Evolutionary conservation across 1,140 invertebrate species (phyloP).

Genomic region (Paraescarpia echinospica): DNA sequence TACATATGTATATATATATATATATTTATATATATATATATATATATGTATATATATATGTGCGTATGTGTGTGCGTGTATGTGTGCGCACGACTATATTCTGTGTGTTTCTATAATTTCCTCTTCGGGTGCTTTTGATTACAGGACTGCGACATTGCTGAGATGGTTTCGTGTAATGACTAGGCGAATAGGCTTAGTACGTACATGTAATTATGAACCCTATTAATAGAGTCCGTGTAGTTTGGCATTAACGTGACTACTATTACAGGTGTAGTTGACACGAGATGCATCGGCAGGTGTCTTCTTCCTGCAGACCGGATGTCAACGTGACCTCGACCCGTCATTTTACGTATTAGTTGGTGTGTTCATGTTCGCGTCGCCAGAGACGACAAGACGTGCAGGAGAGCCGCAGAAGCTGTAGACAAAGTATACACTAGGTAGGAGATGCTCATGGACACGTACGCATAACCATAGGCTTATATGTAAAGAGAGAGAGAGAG

Average conservation of each 20-base stretch:
- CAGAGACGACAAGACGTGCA: not conserved
- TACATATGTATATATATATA: too few relatives aligned
- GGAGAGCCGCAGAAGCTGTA: not conserved
- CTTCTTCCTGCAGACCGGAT: not conserved
- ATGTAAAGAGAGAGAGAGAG: not conserved
- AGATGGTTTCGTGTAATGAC: not conserved
- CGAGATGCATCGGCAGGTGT: not conserved
- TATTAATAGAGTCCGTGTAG: not conserved
- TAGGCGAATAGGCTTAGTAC: too few relatives aligned
- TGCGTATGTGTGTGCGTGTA: too few relatives aligned
- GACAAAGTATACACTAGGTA: not conserved
- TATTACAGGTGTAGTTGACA: not conserved
- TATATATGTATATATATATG: too few relatives aligned
- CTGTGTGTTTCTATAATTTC: not conserved
- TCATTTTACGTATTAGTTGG: not conserved
- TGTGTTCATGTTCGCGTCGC: not conserved
- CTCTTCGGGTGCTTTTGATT: not conserved
- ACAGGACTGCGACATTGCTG: not conserved
- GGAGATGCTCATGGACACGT: too few relatives aligned
- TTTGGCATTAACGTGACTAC: not conserved
- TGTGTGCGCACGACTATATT: not conserved
- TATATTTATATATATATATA: too few relatives aligned
- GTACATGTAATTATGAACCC: not conserved
- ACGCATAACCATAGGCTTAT: not conserved
- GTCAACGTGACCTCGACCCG: not conserved